Base-by-base conservation (phyloP, 2,113 vertebrate species). In the Neoarius graeffei region DNA sequence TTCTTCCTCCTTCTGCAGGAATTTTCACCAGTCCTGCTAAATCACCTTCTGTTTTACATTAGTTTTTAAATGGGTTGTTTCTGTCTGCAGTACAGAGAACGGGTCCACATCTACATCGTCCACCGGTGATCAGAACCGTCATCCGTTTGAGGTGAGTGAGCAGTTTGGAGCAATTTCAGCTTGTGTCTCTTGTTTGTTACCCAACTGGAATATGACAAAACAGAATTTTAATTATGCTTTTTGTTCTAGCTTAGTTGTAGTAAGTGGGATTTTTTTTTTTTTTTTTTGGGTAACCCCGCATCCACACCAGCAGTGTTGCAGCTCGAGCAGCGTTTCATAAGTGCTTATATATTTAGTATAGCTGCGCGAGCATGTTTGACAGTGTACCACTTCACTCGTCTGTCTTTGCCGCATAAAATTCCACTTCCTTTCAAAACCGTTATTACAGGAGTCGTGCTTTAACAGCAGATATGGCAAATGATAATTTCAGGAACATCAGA, bases 71-170 rank as follows among this genome's bases (percentile, higher is more conserved):
- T 59, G 5, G 15, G 0, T 86, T 84, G 35, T 0, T 88, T 86
- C 90, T 86, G 60, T 0, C 81, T 94, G 92, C 93, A 98, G 96
- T 15, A n/a, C 93, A 73, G 97, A 98, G 90, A 97, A 96, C 87
- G 94, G 94, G 15, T 96, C 96, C 23, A 94, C 94, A 66, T 96
- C 97, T 35, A 96, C 96, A 10, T 92, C 96, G 0, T 95, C 96
- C 48, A 89, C 94, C 86, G 88, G 93, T 0, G 96, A 97, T 56
- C 97, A 96, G 92, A 95, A 91, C 93, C 95, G 96, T 52, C 94
- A 96, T 59, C 91, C 95, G 0, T 96, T 98, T 30, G 97, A 99
- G 96, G 98, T 97, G 88, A 95, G 83, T 23, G 67, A 66, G 23
- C 42, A 7, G 54, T 42, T 42, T 42, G 35, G 35, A 42, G 35